These are phyloP conservation scores for Triplophysa bombifrons DNA, from an alignment of 2,797 vertebrate species.

Conservation along the genomic window DNA sequence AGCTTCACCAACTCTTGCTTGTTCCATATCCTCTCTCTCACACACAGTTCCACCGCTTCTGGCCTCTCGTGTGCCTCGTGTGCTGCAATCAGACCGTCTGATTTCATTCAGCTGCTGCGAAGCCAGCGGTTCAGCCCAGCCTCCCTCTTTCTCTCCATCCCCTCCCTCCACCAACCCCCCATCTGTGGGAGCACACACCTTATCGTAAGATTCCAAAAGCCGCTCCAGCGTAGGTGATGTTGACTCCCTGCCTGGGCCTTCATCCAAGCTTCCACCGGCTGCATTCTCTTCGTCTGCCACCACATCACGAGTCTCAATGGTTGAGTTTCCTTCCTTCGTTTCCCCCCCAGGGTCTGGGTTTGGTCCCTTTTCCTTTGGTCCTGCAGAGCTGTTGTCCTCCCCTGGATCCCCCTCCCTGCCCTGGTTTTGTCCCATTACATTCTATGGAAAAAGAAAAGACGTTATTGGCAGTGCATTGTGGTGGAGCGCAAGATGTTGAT, in stretches of 20 bases:
- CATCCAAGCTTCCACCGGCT: conserved; percentile 61
- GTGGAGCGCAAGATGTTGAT: conserved; percentile 41
- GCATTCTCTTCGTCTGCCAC: conserved; percentile 62
- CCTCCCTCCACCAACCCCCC: conserved; percentile 71
- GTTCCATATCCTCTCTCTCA: conserved; percentile 45
- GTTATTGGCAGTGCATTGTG: conserved; percentile 57
- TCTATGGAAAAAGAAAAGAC: conserved; percentile 70
- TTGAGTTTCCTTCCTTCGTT: conserved; percentile 65
- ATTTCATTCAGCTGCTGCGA: conserved; percentile 64
- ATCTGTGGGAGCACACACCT: conserved; percentile 61
- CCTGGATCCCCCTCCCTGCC: conserved; percentile 70
- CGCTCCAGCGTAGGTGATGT: conserved; percentile 70
- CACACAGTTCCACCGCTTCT: conserved; percentile 54
- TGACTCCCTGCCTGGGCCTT: conserved; percentile 64
- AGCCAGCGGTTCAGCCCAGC: conserved; percentile 64
- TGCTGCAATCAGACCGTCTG: conserved; percentile 60
- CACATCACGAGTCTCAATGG: conserved; percentile 59
- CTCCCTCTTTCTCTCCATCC: conserved; percentile 64
- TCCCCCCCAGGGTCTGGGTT: conserved; percentile 59
- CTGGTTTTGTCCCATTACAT: conserved; percentile 80
- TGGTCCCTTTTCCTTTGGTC: conserved; percentile 54
- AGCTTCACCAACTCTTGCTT: neutral
- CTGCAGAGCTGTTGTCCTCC: conserved; percentile 54
- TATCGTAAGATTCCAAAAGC: conserved; percentile 56
- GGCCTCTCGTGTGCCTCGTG: conserved; percentile 59